Evolutionary conservation across 2,797 vertebrate species (phyloP).

Genomic region (Characodon lateralis): DNA sequence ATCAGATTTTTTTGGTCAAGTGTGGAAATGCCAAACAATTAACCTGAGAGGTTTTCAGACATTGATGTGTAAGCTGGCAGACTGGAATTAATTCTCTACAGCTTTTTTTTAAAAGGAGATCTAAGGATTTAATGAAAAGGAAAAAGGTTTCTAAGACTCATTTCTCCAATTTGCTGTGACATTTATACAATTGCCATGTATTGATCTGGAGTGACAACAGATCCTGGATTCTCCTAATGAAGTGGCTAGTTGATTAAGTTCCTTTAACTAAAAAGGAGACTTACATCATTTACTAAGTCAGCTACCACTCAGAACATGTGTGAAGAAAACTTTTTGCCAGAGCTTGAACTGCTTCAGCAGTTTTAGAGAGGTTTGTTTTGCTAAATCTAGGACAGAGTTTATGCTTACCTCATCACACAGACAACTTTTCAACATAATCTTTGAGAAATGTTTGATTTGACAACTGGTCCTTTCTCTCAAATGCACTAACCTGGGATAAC

Average conservation of each 20-base stretch:
- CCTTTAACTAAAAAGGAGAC: not conserved
- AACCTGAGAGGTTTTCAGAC: not conserved
- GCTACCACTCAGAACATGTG: not conserved
- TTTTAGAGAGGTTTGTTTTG: not conserved
- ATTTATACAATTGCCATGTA: not conserved
- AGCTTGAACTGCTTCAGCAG: not conserved
- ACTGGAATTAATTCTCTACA: not conserved
- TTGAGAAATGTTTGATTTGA: not conserved
- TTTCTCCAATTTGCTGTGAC: not conserved
- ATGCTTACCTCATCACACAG: not conserved
- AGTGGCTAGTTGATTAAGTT: not conserved
- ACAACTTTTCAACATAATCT: not conserved
- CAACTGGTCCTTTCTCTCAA: constrained; percentile 38
- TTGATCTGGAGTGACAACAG: not conserved
- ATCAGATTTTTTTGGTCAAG: not conserved
- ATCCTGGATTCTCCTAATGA: not conserved
- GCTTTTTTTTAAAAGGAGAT: not conserved
- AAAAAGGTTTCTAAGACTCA: not conserved
- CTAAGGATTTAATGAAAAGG: not conserved
- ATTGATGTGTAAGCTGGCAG: not conserved
- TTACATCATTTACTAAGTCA: not conserved
- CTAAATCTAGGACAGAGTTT: not conserved
- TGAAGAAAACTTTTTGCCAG: not conserved
- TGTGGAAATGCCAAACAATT: constrained; percentile 1
- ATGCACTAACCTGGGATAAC: constrained; percentile 56